These are phyloP conservation scores for Lasioglossum pauxillum DNA, from an alignment of 2,888 invertebrate species.

Conservation along the genomic window DNA sequence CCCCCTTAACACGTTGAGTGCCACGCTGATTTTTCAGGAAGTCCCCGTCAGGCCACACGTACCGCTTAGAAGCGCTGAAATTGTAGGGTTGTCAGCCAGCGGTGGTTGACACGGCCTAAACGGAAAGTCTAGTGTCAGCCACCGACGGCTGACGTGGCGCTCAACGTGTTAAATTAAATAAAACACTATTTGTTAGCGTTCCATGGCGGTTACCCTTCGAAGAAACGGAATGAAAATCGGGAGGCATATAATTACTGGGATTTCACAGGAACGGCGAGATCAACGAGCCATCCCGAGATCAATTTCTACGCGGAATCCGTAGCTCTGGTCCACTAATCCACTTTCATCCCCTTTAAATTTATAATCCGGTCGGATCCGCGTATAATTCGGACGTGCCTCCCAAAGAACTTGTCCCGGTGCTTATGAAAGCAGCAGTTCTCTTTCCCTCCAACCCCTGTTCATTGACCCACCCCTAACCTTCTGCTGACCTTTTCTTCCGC, in stretches of 20 bases:
- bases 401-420: constrained; percentile 42
- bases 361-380: constrained; percentile 42
- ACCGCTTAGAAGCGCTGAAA: too few relatives aligned
- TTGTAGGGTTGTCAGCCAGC: too few relatives aligned
- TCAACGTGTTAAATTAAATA: too few relatives aligned
- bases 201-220: background rate
- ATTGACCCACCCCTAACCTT: background rate
- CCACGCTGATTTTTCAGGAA: too few relatives aligned
- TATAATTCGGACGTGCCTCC: constrained; percentile 51
- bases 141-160: too few relatives aligned
- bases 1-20: too few relatives aligned
- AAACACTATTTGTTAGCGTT: background rate
- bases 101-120: too few relatives aligned
- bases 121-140: too few relatives aligned
- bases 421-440: constrained; percentile 42
- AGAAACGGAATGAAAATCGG: background rate
- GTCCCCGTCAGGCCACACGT: too few relatives aligned
- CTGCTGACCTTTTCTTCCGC: constrained; percentile 35
- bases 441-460: constrained; percentile 5
- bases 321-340: constrained; percentile 22
- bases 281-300: constrained; percentile 18
- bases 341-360: constrained; percentile 47
- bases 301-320: constrained; percentile 11
- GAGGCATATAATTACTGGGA: constrained; percentile 4
- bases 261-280: constrained; percentile 1